phyloP scores from a whole-genome alignment of 2,888 invertebrate genomes.

The Leptopilina myrica region DNA sequence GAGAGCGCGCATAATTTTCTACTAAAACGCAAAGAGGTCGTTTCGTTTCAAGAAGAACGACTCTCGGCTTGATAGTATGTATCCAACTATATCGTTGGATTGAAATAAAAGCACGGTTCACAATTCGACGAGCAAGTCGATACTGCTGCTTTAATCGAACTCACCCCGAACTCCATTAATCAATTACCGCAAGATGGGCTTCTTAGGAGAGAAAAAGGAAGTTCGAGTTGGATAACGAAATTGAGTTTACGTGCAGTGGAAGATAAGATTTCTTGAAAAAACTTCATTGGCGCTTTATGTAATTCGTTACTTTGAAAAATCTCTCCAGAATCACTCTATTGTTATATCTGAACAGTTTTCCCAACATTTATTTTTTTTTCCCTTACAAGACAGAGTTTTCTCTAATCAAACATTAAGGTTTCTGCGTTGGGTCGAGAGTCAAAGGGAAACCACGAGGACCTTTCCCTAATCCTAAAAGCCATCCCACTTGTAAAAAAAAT shows the following conservation, averaged over 20 bases:
- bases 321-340: too few species aligned
- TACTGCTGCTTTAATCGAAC: constrained; percentile 28
- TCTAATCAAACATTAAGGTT: too few species aligned
- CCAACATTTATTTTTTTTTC: too few species aligned
- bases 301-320: background rate
- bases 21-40: constrained; percentile 72
- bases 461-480: too few species aligned
- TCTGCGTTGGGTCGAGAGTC: too few species aligned
- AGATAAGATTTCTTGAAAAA: constrained; percentile 17
- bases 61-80: constrained; percentile 41
- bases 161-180: constrained; percentile 26
- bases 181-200: constrained; percentile 34
- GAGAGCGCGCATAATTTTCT: constrained; percentile 71
- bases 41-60: constrained; percentile 57
- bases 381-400: too few species aligned
- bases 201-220: constrained; percentile 6
- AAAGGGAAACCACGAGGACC: too few species aligned
- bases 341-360: too few species aligned
- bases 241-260: background rate
- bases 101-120: constrained; percentile 58
- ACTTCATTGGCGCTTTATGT: background rate
- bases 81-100: constrained; percentile 56
- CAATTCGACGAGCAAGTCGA: constrained; percentile 52
- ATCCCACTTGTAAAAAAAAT: too few species aligned
- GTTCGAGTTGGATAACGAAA: constrained; percentile 19